Evolutionary conservation across 2,797 vertebrate species (phyloP).

Genomic region (Sebastes dallii): DNA sequence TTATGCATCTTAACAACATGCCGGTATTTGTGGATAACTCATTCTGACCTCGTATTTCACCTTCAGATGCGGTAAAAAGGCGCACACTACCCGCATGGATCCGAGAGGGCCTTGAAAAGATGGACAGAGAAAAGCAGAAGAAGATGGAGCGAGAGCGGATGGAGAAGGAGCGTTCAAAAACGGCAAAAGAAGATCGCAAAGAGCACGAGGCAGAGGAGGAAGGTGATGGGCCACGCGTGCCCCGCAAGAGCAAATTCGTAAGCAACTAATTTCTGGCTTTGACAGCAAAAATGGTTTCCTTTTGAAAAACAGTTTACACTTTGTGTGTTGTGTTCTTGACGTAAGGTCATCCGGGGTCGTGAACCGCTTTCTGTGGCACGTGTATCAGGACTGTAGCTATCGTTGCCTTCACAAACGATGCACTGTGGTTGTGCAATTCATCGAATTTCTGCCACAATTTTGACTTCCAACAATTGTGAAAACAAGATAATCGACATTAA

Average conservation of each 20-base stretch:
- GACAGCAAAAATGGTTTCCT: not conserved
- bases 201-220: constrained; percentile 83
- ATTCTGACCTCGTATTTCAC: not conserved
- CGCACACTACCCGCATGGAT: constrained; percentile 98
- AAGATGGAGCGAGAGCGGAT: constrained; percentile 95
- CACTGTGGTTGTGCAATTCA: not conserved
- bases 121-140: constrained; percentile 98
- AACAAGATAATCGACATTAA: not conserved
- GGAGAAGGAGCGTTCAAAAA: constrained; percentile 94
- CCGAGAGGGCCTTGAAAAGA: constrained; percentile 97
- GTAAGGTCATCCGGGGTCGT: not conserved
- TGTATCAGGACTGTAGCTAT: not conserved
- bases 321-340: not conserved
- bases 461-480: not conserved
- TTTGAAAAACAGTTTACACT: not conserved
- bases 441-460: not conserved
- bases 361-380: not conserved
- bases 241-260: constrained; percentile 99
- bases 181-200: constrained; percentile 88
- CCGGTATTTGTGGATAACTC: not conserved
- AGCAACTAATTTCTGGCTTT: constrained; percentile 67
- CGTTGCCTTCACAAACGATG: not conserved
- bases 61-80: constrained; percentile 93
- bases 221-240: constrained; percentile 89
- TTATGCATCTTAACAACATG: not conserved